Conservation (phyloP, 2,888 invertebrate genomes). For the Cordilura impudica region DNA sequence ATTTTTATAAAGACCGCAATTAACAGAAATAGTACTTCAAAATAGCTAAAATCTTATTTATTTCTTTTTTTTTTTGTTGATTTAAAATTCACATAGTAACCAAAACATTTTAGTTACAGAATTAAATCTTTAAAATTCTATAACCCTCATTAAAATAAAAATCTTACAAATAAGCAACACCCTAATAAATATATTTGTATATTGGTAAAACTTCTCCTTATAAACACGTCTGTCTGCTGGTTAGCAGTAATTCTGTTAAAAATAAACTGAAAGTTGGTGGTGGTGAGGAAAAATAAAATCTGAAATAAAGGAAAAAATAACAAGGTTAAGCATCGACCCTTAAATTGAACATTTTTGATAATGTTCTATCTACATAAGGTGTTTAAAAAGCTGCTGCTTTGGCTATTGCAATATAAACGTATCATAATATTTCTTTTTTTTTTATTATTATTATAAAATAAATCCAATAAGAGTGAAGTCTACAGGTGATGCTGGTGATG, state of each 20-base stretch:
- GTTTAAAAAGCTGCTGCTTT: constrained; percentile 9
- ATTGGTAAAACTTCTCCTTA: background rate
- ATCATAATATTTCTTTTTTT: constrained; percentile 43
- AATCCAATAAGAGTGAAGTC: constrained; percentile 2
- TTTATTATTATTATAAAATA: constrained; percentile 12
- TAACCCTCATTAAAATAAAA: too few species aligned
- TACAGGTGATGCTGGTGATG: constrained; percentile 25
- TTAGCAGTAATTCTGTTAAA: background rate
- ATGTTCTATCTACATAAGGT: constrained; percentile 52
- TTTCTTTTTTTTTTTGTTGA: too few species aligned
- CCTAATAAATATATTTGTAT: background rate
- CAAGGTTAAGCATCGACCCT: constrained; percentile 58
- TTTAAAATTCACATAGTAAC: too few species aligned
- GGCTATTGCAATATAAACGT: constrained; percentile 7
- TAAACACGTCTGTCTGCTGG: background rate
- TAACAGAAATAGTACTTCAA: too few species aligned
- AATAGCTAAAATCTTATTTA: too few species aligned
- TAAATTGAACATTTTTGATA: constrained; percentile 52
- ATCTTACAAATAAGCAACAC: background rate
- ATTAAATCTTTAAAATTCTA: too few species aligned
- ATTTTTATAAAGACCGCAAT: too few species aligned
- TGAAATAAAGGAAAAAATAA: constrained; percentile 51
- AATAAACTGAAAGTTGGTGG: constrained; percentile 22
- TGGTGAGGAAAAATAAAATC: constrained; percentile 27
- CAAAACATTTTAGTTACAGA: too few species aligned